A percentile compares a stretch with the other conserved stretches of the same genome.
phyloP scores from a whole-genome alignment of 2,113 vertebrate species.

The Callaeas wilsoni region DNA sequence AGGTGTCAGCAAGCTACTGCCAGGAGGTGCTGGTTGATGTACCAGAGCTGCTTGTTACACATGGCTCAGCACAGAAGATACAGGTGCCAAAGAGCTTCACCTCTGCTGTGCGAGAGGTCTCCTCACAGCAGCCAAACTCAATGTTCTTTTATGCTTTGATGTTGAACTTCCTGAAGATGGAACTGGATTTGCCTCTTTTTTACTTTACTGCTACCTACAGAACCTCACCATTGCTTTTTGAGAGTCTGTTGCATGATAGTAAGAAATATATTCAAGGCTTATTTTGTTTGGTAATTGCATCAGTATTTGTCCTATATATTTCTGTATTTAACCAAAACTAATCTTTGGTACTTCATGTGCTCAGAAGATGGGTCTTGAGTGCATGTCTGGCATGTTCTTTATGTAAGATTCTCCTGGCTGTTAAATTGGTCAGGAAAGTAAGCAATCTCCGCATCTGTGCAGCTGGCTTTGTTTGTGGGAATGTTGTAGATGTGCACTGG shows the following conservation, averaged over 20 bases:
- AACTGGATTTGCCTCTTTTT: background rate
- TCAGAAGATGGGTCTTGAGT: background rate
- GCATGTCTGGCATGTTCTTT: background rate
- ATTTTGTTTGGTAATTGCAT: background rate
- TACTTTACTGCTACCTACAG: background rate
- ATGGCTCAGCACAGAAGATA: background rate
- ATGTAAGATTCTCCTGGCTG: background rate
- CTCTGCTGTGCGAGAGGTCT: background rate
- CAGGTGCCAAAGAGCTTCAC: background rate
- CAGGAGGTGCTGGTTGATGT: background rate
- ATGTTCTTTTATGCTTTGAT: background rate
- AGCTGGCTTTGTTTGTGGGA: background rate
- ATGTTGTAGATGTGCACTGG: background rate
- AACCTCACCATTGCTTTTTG: background rate
- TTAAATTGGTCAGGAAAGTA: background rate
- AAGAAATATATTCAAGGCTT: background rate
- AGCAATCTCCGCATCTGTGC: background rate
- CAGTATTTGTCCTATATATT: background rate
- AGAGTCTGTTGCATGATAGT: background rate
- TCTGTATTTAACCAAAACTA: background rate
- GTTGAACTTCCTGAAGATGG: background rate
- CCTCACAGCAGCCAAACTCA: background rate
- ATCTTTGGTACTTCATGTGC: background rate
- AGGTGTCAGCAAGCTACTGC: fast-evolving
- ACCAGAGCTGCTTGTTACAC: background rate